Evolutionary conservation across 2,888 invertebrate genomes (phyloP).

Genomic region (Opisthograptis luteolata): DNA sequence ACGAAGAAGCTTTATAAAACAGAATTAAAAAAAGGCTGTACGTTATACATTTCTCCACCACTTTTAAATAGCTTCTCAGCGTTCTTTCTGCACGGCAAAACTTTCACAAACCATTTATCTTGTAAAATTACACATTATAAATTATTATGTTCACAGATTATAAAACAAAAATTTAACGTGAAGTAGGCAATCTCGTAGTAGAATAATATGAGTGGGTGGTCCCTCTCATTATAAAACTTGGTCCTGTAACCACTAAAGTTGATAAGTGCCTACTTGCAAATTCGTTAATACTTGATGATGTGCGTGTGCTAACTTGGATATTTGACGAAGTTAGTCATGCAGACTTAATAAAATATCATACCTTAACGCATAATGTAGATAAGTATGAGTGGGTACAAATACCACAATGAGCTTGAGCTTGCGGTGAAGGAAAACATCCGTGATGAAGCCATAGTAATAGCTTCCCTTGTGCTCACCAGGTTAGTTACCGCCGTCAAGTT

Average conservation of each 20-base stretch:
- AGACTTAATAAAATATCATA: conserved; percentile 41
- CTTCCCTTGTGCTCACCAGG: too few species aligned
- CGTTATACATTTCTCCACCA: not conserved
- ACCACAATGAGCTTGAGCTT: too few species aligned
- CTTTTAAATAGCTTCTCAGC: not conserved
- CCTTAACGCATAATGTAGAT: not conserved
- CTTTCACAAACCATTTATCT: conserved; percentile 36
- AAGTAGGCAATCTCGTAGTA: conserved; percentile 29
- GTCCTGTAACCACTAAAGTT: conserved; percentile 41
- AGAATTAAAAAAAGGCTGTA: too few species aligned
- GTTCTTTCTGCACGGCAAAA: conserved; percentile 27
- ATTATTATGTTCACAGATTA: too few species aligned
- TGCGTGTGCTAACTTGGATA: conserved; percentile 38
- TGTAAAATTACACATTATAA: conserved; percentile 39
- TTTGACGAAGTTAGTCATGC: conserved; percentile 42
- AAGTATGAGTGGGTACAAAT: too few species aligned
- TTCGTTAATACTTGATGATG: conserved; percentile 50
- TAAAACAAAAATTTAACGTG: conserved; percentile 38
- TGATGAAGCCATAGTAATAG: too few species aligned
- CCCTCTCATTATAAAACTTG: conserved; percentile 47
- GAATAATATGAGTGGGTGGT: conserved; percentile 38
- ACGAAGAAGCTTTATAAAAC: too few species aligned
- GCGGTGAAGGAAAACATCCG: too few species aligned
- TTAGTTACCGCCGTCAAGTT: too few species aligned
- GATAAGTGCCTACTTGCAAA: conserved; percentile 49